Conservation (phyloP, 2,797 vertebrate species). For the Hylomyscus alleni region DNA sequence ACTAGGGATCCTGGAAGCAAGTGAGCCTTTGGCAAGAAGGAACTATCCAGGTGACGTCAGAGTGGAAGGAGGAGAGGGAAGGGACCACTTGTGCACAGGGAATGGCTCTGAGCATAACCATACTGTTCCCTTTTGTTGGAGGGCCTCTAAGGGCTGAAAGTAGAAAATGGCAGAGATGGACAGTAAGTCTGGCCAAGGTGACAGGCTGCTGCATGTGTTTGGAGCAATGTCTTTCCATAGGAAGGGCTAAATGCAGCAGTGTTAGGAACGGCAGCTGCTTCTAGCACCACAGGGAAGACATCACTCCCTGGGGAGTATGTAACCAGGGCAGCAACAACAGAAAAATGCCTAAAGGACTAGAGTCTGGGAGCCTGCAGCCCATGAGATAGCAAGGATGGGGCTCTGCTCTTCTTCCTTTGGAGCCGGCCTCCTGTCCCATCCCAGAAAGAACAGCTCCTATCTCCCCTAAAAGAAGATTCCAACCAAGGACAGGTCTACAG, state of each 20-base stretch:
- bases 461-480: constrained; percentile 15
- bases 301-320: not conserved
- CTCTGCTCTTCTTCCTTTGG: not conserved
- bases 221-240: constrained; percentile 25
- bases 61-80: constrained; percentile 36
- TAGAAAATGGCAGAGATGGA: constrained; percentile 22
- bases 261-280: not conserved
- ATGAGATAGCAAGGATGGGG: not conserved
- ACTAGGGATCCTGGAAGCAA: constrained; percentile 22
- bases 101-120: constrained; percentile 19
- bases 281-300: not conserved
- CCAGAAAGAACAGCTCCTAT: not conserved
- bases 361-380: not conserved
- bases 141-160: not conserved
- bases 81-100: not conserved
- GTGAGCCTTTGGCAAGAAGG: constrained; percentile 5
- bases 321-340: not conserved
- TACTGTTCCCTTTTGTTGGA: not conserved
- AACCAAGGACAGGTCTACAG: not conserved
- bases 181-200: not conserved
- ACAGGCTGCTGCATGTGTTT: not conserved
- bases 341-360: constrained; percentile 5
- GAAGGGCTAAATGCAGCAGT: not conserved
- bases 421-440: not conserved
- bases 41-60: constrained; percentile 43